A percentile compares a stretch with the other conserved stretches of the same genome.
phyloP scores from a whole-genome alignment of 1,140 invertebrate species.

The Anastatus disparis region DNA sequence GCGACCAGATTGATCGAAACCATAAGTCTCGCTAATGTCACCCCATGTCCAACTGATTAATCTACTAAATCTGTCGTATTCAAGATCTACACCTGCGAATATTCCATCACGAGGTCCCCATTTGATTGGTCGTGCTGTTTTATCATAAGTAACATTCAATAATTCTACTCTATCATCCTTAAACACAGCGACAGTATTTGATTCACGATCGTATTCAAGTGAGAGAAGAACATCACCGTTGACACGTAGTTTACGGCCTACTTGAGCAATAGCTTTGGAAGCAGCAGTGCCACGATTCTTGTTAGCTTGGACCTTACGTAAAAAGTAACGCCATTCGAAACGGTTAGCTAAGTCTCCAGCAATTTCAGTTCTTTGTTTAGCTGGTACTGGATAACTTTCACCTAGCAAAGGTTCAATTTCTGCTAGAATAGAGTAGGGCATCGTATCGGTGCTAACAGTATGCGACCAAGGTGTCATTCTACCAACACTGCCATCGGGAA shows the following conservation, averaged over 20 bases:
- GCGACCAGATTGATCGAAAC: constrained; percentile 87
- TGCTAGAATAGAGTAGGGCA: constrained; percentile 83
- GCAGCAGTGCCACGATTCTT: constrained; percentile 62
- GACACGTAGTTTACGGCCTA: constrained; percentile 84
- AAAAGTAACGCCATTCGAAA: constrained; percentile 94
- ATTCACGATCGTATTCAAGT: constrained; percentile 91
- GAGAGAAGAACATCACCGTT: constrained; percentile 93
- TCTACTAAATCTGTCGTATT: constrained; percentile 92
- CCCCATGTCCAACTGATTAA: constrained; percentile 93
- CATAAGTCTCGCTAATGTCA: constrained; percentile 86
- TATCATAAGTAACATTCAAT: constrained; percentile 91
- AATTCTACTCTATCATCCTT: constrained; percentile 90
- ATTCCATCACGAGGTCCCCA: constrained; percentile 88
- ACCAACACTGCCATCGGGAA: constrained; percentile 85
- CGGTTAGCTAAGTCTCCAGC: constrained; percentile 90
- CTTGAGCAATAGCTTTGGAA: constrained; percentile 78
- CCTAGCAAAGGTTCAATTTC: constrained; percentile 86
- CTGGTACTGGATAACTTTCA: constrained; percentile 90
- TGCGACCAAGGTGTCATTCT: constrained; percentile 85
- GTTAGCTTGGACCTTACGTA: constrained; percentile 74
- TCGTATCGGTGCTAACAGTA: constrained; percentile 84
- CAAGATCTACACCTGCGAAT: constrained; percentile 88
- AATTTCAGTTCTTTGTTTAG: constrained; percentile 88
- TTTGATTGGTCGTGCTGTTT: constrained; percentile 86
- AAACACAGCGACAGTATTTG: constrained; percentile 88